Evolutionary conservation across 2,113 vertebrate genomes (phyloP).

Genomic region (Oryzias celebensis): DNA sequence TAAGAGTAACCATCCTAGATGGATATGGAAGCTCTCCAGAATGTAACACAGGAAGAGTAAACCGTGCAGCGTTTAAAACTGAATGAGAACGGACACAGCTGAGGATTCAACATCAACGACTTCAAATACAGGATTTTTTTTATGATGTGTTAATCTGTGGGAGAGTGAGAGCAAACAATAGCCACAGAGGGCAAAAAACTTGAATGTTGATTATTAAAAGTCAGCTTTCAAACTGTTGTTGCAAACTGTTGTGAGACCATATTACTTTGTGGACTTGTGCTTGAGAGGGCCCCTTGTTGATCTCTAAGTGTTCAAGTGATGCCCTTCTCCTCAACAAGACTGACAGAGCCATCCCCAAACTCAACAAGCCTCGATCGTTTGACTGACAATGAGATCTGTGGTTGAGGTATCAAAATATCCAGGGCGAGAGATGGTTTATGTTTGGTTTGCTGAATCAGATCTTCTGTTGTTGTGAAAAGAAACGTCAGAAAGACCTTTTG

Average conservation of each 20-base stretch:
- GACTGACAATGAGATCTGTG: conserved; percentile 17
- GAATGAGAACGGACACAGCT: conserved; percentile 24
- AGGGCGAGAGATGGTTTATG: neutral
- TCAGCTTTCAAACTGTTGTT: conserved; percentile 5
- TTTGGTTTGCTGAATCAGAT: too few species aligned
- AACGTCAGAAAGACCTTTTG: too few species aligned
- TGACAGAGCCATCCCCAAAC: conserved; percentile 18
- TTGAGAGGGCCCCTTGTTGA: conserved; percentile 18
- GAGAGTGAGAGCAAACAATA: conserved; percentile 31
- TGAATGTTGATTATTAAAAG: conserved; percentile 27
- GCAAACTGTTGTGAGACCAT: neutral
- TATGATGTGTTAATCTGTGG: conserved; percentile 26
- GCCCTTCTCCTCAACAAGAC: conserved; percentile 32
- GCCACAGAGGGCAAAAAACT: conserved; percentile 14
- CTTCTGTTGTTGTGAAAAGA: too few species aligned
- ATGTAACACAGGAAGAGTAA: too few species aligned
- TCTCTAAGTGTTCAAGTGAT: conserved; percentile 30
- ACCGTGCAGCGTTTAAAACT: too few species aligned
- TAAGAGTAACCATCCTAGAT: too few species aligned
- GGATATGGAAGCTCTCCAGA: too few species aligned
- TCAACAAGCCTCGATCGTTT: conserved; percentile 18
- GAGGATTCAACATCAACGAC: conserved; percentile 7
- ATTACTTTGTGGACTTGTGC: conserved; percentile 4
- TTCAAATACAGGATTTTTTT: conserved; percentile 11
- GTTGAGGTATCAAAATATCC: conserved; percentile 3